Conservation (phyloP, 1,140 invertebrate species). For the Scaptomyza hsui region DNA sequence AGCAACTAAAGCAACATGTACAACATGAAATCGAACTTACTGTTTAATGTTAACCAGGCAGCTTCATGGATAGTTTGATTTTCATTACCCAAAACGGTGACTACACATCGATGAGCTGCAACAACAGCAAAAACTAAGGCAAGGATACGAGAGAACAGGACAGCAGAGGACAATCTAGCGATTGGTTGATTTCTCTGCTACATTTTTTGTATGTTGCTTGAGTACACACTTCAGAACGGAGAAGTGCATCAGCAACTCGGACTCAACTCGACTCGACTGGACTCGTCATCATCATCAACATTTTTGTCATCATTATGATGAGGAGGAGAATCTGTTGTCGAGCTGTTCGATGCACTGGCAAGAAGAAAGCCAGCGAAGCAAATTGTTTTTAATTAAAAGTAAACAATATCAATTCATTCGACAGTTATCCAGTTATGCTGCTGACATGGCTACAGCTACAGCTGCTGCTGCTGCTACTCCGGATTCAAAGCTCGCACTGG, state of each 20-base stretch:
- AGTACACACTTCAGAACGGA: slow-evolving; percentile 2
- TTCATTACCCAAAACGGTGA: slow-evolving; percentile 51
- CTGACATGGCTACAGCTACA: slow-evolving; percentile 53
- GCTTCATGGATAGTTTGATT: slow-evolving; percentile 45
- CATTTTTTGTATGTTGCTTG: neutral
- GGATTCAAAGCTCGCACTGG: slow-evolving; percentile 29
- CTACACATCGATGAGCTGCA: slow-evolving; percentile 35
- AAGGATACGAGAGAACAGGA: neutral
- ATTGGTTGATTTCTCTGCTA: slow-evolving; percentile 6
- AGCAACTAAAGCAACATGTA: slow-evolving; percentile 14
- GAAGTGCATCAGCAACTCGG: neutral
- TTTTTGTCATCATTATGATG: slow-evolving; percentile 26
- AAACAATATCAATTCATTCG: slow-evolving; percentile 82
- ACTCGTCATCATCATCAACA: slow-evolving; percentile 21
- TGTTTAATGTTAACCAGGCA: slow-evolving; percentile 5
- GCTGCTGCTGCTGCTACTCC: slow-evolving; percentile 1
- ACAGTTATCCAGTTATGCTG: slow-evolving; percentile 79
- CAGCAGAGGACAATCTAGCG: slow-evolving; percentile 15
- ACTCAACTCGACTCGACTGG: neutral
- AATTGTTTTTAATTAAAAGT: slow-evolving; percentile 82
- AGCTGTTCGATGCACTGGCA: slow-evolving; percentile 58
- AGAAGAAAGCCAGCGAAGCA: slow-evolving; percentile 78
- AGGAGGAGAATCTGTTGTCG: slow-evolving; percentile 7
- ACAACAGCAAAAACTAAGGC: slow-evolving; percentile 37
- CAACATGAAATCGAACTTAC: neutral